phyloP scores from a whole-genome alignment of 2,888 invertebrate genomes.

The Drosophila glabriapex region DNA sequence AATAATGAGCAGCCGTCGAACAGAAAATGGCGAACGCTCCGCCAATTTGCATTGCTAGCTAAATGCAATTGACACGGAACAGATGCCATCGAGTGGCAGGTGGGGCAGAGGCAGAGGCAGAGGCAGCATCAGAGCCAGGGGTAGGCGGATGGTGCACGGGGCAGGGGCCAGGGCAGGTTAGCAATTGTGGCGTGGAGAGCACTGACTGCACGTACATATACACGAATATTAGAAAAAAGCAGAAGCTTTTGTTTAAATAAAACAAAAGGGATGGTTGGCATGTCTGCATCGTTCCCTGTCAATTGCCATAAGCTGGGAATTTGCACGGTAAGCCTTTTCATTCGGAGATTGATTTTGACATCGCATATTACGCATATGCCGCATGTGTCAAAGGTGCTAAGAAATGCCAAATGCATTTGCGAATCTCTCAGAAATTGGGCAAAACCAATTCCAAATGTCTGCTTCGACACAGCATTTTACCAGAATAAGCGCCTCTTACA shows the following conservation, averaged over 20 bases:
- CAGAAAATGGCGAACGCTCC: conserved; percentile 48
- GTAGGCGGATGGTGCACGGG: conserved; percentile 1
- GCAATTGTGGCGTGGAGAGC: conserved; percentile 33
- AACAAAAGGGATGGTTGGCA: conserved; percentile 50
- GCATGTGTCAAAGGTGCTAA: conserved; percentile 49
- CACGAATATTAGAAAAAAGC: neutral
- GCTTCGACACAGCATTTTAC: conserved; percentile 5
- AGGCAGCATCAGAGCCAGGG: no score
- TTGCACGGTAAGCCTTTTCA: conserved; percentile 68
- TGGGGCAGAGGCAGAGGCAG: neutral
- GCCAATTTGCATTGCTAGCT: conserved; percentile 69
- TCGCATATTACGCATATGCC: conserved; percentile 56
- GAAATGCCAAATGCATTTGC: conserved; percentile 46
- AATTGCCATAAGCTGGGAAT: conserved; percentile 72
- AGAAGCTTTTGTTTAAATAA: conserved; percentile 56
- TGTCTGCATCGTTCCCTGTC: conserved; percentile 65
- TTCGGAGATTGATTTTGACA: conserved; percentile 61
- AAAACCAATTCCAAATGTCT: conserved; percentile 20
- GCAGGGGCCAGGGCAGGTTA: conserved; percentile 41
- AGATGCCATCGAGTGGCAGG: conserved; percentile 10
- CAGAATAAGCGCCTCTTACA: neutral
- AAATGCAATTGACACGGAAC: conserved; percentile 70
- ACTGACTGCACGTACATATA: conserved; percentile 10
- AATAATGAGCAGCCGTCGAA: conserved; percentile 68
- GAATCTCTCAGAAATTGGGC: conserved; percentile 14